Conservation (phyloP, 2,113 vertebrate genomes). For the Microcebus lehilahytsara region DNA sequence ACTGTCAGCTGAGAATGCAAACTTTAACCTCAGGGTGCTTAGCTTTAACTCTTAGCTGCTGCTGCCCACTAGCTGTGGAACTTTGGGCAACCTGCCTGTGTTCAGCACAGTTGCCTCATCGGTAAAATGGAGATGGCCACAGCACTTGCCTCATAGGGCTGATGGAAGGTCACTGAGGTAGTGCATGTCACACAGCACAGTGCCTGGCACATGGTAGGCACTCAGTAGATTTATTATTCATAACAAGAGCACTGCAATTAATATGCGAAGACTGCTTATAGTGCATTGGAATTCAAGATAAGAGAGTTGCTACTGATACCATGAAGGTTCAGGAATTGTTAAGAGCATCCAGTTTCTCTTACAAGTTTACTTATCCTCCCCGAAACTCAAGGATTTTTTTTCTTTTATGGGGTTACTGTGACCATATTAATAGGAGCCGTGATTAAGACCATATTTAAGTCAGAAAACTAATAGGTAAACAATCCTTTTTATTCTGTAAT, state of each 20-base stretch:
- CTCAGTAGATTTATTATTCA: neutral
- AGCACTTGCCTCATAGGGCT: neutral
- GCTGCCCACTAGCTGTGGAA: neutral
- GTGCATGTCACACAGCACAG: neutral
- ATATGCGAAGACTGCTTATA: neutral
- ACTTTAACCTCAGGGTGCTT: neutral
- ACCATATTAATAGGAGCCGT: neutral
- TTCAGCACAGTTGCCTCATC: neutral
- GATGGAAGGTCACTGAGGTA: neutral
- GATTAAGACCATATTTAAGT: neutral
- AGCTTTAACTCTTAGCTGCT: neutral
- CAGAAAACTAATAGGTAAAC: neutral
- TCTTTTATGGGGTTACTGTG: neutral
- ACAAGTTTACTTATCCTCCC: neutral
- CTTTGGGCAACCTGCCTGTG: neutral
- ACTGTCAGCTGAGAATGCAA: neutral
- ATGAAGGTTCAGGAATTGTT: conserved; percentile 8
- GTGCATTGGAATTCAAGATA: neutral
- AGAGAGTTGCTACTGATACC: neutral
- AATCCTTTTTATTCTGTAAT: neutral
- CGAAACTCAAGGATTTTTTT: neutral
- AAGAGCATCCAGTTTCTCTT: neutral
- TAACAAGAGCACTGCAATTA: neutral
- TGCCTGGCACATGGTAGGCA: neutral
- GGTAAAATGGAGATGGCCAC: neutral